phyloP scores from a whole-genome alignment of 2,797 vertebrate genomes.

The Peromyscus melanophrys region DNA sequence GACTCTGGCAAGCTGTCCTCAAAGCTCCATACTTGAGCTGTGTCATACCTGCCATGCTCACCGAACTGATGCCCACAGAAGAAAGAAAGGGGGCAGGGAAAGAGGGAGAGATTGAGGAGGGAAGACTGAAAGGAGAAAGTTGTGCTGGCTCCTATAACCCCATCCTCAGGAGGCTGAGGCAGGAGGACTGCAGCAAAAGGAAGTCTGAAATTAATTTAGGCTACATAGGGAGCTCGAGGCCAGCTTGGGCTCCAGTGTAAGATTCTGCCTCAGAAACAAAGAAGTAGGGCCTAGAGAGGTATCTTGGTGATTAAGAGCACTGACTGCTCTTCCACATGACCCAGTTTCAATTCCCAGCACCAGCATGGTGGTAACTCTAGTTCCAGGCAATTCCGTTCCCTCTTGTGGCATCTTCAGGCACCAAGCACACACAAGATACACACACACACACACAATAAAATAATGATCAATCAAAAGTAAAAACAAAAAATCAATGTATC shows the following conservation, averaged over 20 bases:
- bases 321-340: neutral
- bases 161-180: neutral
- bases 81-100: neutral
- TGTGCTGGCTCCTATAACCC: neutral
- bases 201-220: neutral
- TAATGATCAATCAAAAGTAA: neutral
- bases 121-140: neutral
- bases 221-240: neutral
- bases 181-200: neutral
- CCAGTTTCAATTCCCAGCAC: neutral
- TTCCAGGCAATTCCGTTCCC: neutral
- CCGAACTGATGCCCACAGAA: neutral
- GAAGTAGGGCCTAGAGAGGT: neutral
- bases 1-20: neutral
- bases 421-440: neutral
- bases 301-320: neutral
- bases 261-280: neutral
- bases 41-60: neutral
- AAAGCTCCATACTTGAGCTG: neutral
- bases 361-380: neutral
- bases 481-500: neutral
- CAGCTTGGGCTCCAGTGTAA: neutral
- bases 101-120: neutral
- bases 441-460: neutral
- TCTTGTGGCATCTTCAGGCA: neutral